Percentiles rank a stretch among this genome's conserved stretches.
phyloP scores from a whole-genome alignment of 2,113 vertebrate genomes.

The Lepidothrix coronata region DNA sequence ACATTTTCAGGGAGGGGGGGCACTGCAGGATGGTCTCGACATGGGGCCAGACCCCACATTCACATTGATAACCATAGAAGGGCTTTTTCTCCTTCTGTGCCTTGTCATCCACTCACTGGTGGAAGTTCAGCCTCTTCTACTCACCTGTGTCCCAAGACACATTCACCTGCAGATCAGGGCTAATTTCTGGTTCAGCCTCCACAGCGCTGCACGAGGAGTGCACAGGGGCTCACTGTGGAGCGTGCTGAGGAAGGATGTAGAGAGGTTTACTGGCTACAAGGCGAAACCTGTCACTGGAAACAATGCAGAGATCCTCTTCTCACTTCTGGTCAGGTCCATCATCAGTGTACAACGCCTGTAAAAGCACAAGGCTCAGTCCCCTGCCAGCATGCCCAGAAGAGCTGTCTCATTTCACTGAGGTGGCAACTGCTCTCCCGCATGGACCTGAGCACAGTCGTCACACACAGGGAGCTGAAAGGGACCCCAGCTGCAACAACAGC shows the following conservation, averaged over 20 bases:
- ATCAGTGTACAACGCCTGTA: neutral
- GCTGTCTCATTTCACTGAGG: fast-evolving
- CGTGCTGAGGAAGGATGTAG: fast-evolving
- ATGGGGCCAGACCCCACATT: fast-evolving
- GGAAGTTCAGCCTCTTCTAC: neutral
- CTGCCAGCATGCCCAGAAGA: neutral
- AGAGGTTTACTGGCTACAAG: fast-evolving
- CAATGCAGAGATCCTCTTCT: neutral
- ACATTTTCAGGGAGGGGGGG: neutral
- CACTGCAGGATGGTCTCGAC: neutral
- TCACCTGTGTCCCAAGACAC: neutral
- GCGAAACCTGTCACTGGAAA: neutral
- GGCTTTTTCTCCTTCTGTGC: neutral
- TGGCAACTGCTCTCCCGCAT: fast-evolving
- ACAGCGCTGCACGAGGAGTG: fast-evolving
- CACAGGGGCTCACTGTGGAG: fast-evolving
- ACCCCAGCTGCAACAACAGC: neutral
- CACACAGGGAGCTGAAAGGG: fast-evolving
- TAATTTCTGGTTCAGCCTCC: neutral
- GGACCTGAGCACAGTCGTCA: fast-evolving
- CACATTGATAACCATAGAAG: too few species aligned
- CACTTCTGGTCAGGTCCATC: neutral
- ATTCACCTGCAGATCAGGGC: neutral
- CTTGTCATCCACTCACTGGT: neutral
- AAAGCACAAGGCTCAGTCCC: neutral